These are phyloP conservation scores for Neoaliturus tenellus DNA, from an alignment of 2,888 invertebrate species.

Conservation along the genomic window DNA sequence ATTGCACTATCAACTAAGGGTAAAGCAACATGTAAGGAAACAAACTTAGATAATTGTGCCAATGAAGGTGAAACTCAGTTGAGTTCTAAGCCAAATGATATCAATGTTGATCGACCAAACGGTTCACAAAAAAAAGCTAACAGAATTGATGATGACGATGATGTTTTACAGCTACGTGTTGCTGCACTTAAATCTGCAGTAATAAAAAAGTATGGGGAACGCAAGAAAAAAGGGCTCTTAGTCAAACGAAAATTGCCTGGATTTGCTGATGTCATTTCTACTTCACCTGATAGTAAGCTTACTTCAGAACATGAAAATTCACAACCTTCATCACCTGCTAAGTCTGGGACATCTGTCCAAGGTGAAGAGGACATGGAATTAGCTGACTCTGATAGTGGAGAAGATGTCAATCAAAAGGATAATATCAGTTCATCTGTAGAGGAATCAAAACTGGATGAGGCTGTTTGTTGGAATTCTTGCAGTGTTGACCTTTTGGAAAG, in stretches of 20 bases:
- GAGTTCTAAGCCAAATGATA: not conserved
- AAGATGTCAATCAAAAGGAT: conserved; percentile 20
- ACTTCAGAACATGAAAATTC: not conserved
- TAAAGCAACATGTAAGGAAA: not conserved
- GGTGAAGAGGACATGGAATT: conserved; percentile 55
- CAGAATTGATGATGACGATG: conserved; percentile 32
- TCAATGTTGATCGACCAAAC: not conserved
- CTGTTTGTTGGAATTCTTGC: not conserved
- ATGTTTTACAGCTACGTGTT: conserved; percentile 38
- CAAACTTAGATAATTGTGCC: not conserved
- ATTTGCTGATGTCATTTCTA: not conserved
- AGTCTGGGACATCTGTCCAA: conserved; percentile 30
- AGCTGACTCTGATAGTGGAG: conserved; percentile 38
- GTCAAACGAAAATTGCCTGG: conserved; percentile 5
- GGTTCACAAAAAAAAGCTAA: not conserved
- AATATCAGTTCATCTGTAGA: not conserved
- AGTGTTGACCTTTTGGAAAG: not conserved
- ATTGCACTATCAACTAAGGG: conserved; percentile 37
- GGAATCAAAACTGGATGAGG: not conserved
- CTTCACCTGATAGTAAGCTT: not conserved
- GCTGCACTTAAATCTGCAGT: conserved; percentile 52
- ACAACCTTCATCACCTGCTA: conserved; percentile 22
- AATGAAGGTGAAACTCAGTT: not conserved
- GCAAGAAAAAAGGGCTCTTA: conserved; percentile 31
- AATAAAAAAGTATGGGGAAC: conserved; percentile 43